A percentile compares a stretch with the other conserved stretches of the same genome.
These are phyloP conservation scores for Sebastes steindachneri DNA, from an alignment of 2,797 vertebrate genomes.

Conservation along the genomic window DNA sequence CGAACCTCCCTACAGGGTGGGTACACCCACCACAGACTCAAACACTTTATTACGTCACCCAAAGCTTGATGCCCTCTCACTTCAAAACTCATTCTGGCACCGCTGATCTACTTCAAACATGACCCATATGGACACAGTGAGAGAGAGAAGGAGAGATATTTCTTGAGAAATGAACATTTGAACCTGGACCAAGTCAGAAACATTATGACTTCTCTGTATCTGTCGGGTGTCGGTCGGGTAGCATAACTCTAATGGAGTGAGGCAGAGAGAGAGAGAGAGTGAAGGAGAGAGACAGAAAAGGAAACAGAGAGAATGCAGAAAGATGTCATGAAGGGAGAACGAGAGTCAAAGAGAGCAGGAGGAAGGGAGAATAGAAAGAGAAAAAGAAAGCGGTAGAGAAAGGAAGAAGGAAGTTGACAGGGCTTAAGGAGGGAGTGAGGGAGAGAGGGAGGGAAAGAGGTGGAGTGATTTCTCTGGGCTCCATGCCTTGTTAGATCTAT, in stretches of 20 bases:
- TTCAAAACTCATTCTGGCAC: too few relatives aligned
- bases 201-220: background rate
- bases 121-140: background rate
- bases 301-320: background rate
- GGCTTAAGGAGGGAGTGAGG: slow-evolving; percentile 20
- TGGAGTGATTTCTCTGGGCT: slow-evolving; percentile 83
- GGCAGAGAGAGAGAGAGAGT: background rate
- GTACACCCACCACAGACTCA: too few relatives aligned
- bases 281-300: background rate
- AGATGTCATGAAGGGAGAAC: background rate
- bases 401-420: slow-evolving; percentile 25
- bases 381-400: background rate
- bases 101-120: background rate
- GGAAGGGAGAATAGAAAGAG: background rate
- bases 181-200: background rate
- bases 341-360: background rate
- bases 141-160: background rate
- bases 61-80: too few relatives aligned
- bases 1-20: too few relatives aligned
- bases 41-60: too few relatives aligned
- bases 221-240: background rate
- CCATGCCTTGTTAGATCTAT: slow-evolving; percentile 98
- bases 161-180: background rate
- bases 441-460: slow-evolving; percentile 22
- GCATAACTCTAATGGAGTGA: background rate